Base-by-base conservation (phyloP, 2,888 invertebrate genomes). In the Drosophila hamatofila region DNA sequence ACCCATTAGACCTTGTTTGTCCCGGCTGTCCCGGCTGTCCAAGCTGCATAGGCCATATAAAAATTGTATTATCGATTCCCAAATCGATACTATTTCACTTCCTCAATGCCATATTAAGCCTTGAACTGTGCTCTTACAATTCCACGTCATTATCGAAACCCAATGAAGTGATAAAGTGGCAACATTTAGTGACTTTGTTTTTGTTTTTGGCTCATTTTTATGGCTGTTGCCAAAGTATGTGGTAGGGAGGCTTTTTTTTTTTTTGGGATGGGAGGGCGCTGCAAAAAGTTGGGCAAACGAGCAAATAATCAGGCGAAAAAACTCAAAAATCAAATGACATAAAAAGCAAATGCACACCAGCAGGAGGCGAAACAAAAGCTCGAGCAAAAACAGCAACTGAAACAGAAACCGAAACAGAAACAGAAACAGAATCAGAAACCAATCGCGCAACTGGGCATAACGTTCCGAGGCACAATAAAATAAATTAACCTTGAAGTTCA, bases 401-500 rank as follows among this genome's bases (percentile, higher is more conserved):
- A 2, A n/a, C 30, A 35, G 23, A n/a, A 52, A 27, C 39, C 30
- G 44, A 35, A 46, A 44, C 21, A 52, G 51, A 35, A 51, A 12
- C 27, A 30, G 23, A n/a, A 52, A 27, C 42, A 37, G 49, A 33
- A 48, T 39, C 23, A 51, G 48, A 37, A 56, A 56, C 25, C 44
- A 49, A 42, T 56, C 42, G 63, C 54, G 30, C 59, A 61, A 70
- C 49, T 48, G 44, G 68, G 75, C 61, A 63, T 61, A 77, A 68
- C 49, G 68, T 49, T 62, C 33, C 56, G 68, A 68, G 73, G 33
- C 23, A 74, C 72, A 84, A 75, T 87, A 81, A 87, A 87, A 80
- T 88, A 84, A 83, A 83, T 83, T 81, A 87, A 80, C 80, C 82
- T 80, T 81, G 69, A 74, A 82, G 85, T 82, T 84, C 80, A 73